These are phyloP conservation scores for Protobothrops mucrosquamatus DNA, from an alignment of 2,113 vertebrate species.

Conservation along the genomic window DNA sequence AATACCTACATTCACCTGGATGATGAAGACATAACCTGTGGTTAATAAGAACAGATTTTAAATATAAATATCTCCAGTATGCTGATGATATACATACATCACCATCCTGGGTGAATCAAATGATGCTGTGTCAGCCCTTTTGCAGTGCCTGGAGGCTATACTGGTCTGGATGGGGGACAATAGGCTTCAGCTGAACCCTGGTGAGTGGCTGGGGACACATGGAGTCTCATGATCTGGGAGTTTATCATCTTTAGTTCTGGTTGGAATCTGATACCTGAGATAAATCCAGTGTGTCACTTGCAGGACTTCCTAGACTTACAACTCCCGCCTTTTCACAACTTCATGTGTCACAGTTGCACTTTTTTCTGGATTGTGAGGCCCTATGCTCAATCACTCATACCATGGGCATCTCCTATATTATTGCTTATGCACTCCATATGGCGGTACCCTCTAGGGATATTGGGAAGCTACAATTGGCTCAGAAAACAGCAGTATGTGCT, in stretches of 20 bases:
- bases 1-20: not conserved
- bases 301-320: not conserved
- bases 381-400: not conserved
- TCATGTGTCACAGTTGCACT: not conserved
- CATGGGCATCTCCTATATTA: not conserved
- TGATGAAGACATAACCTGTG: not conserved
- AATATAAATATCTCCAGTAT: not conserved
- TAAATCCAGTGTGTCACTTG: not conserved
- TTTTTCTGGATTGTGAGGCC: not conserved
- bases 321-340: not conserved
- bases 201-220: not conserved
- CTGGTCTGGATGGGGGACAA: not conserved
- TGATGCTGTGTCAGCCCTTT: not conserved
- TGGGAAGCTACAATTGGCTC: not conserved
- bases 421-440: not conserved
- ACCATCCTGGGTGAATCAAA: not conserved
- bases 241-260: not conserved
- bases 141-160: not conserved
- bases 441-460: not conserved
- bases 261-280: not conserved
- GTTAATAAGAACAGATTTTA: not conserved
- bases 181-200: not conserved
- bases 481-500: not conserved
- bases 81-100: not conserved
- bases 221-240: not conserved